A percentile compares a stretch with the other conserved stretches of the same genome.
These are phyloP conservation scores for Agraylea sexmaculata DNA, from an alignment of 1,140 invertebrate genomes.

Conservation along the genomic window DNA sequence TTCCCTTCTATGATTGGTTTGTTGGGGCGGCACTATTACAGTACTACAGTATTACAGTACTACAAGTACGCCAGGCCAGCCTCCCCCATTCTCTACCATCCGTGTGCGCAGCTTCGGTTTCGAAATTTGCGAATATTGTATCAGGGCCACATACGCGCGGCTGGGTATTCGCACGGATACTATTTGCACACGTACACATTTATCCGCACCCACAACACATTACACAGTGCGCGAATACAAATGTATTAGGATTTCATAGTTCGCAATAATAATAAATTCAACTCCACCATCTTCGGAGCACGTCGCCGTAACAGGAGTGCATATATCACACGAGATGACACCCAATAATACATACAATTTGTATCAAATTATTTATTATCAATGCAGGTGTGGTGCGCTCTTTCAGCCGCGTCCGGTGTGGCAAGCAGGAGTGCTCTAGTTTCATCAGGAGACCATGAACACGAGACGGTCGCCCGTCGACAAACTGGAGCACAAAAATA, in stretches of 20 bases:
- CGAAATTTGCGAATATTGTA: conserved; percentile 22
- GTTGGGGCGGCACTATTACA: too few relatives aligned
- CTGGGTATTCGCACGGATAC: conserved; percentile 11
- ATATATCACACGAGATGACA: conserved; percentile 1
- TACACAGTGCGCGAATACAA: conserved; percentile 9
- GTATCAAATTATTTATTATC: not conserved
- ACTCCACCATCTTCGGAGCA: conserved; percentile 19
- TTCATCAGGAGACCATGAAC: conserved; percentile 20
- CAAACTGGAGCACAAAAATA: too few relatives aligned
- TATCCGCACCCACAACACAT: not conserved
- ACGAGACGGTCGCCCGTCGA: conserved; percentile 9
- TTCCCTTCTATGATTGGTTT: too few relatives aligned
- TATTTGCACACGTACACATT: not conserved
- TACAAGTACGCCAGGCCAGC: conserved; percentile 5
- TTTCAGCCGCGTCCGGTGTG: not conserved
- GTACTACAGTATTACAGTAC: too few relatives aligned
- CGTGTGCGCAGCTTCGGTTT: conserved; percentile 13
- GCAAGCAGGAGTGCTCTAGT: conserved; percentile 20
- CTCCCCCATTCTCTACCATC: not conserved
- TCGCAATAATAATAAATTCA: not conserved
- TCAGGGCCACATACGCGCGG: conserved; percentile 14
- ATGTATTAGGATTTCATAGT: conserved; percentile 5
- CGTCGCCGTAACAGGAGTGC: conserved; percentile 8
- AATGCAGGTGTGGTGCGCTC: not conserved
- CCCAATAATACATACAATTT: not conserved